A percentile compares a stretch with the other conserved stretches of the same genome.
Evolutionary conservation across 1,140 invertebrate genomes (phyloP).

Genomic region (Plutomurus gul): DNA sequence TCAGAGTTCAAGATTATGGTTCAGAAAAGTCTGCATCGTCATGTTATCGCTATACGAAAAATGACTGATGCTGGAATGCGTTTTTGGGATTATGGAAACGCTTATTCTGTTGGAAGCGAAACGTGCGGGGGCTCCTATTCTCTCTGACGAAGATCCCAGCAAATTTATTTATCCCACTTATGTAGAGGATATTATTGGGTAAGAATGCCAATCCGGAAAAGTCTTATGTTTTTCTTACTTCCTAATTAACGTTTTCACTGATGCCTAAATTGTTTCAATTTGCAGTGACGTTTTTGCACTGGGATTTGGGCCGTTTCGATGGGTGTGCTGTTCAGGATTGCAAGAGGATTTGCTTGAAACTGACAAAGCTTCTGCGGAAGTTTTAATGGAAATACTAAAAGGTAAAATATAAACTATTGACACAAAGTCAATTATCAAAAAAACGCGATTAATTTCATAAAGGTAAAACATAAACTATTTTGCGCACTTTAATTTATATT

Average conservation of each 20-base stretch:
- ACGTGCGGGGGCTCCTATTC: slow-evolving; percentile 65
- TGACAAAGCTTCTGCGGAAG: slow-evolving; percentile 64
- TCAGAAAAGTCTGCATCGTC: slow-evolving; percentile 67
- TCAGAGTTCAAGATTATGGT: slow-evolving; percentile 64
- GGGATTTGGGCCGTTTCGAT: slow-evolving; percentile 75
- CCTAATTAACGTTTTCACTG: too few relatives aligned
- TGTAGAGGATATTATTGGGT: slow-evolving; percentile 75
- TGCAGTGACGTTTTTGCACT: slow-evolving; percentile 70
- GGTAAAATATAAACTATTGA: too few relatives aligned
- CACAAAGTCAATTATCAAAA: too few relatives aligned
- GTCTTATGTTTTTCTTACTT: neutral
- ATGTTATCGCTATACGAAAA: slow-evolving; percentile 66
- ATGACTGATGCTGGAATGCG: slow-evolving; percentile 64
- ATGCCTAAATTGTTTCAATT: slow-evolving; percentile 23
- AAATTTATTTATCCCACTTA: slow-evolving; percentile 71
- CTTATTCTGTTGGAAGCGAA: slow-evolving; percentile 70
- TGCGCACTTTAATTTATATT: too few relatives aligned
- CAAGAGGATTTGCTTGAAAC: slow-evolving; percentile 64
- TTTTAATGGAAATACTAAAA: slow-evolving; percentile 62
- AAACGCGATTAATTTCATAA: neutral
- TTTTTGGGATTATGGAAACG: slow-evolving; percentile 76
- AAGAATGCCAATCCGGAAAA: too few relatives aligned
- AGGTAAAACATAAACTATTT: too few relatives aligned
- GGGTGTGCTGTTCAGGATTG: slow-evolving; percentile 69
- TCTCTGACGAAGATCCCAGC: slow-evolving; percentile 55